Evolutionary conservation across 2,888 invertebrate species (phyloP), one percentile per base, ranked within the genome.

Genomic region (Homarus gammarus): DNA sequence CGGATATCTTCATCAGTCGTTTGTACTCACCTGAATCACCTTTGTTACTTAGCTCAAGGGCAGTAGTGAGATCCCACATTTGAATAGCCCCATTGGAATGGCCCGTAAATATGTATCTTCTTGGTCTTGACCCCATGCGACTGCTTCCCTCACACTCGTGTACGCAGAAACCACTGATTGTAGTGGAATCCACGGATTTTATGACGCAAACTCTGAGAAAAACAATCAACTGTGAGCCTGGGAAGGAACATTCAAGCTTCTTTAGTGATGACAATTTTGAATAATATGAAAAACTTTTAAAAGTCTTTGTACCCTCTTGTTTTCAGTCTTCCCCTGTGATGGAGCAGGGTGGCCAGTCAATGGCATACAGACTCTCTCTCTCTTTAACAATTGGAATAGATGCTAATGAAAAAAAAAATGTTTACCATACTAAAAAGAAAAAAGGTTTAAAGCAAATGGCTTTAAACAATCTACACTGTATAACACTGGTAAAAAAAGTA

Each of bases 21-120:
- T n/a, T n/a, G n/a, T n/a, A 79, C 86, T 38, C 38, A 87, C 87
- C 82, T 56, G 81, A 22, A 56, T 90, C 89, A 75, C 73, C 83
- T 78, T 92, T 91, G 56, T 90, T 90, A 51, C 87, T 87, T 92
- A 97, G 95, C 94, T 99, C 98, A 84, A 99, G 95, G 22, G 98
- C 99, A 15, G 98, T 99, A 22, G 98, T 98, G 91, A 99, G 95
- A 95, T 99, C 99, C 99, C 99, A 99, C 97, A 99, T 98, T 94
- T 98, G 98, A 91, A 98, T 96, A 70, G 97, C 97, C 78, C 99
- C 98, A 92, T 97, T 98, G 64, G 97, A 96, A 93, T 98, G 98
- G 0, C 98, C 99, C 40, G 98, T 98, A 92, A 99, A 96, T 93
- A 99, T 96, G 93, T 88, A 91, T n/a, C 99, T 94, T 5, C 98